Percentiles rank a stretch among this genome's conserved stretches.
phyloP scores from a whole-genome alignment of 1,140 invertebrate genomes.

The Caenorhabditis brenneri region DNA sequence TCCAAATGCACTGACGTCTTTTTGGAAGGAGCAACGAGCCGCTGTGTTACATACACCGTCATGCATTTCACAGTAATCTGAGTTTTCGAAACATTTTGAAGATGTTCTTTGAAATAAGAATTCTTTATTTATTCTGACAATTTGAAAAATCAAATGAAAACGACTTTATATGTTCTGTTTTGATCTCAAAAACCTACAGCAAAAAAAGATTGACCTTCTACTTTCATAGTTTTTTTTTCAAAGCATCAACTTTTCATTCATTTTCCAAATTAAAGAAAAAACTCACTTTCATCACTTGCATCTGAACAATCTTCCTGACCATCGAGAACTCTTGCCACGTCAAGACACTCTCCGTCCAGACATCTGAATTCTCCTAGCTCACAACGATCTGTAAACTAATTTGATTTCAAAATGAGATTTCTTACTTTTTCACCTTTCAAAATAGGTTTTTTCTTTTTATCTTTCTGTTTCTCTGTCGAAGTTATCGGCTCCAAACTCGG shows the following conservation, averaged over 20 bases:
- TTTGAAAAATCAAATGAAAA: too few species aligned
- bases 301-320: constrained; percentile 44
- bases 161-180: too few species aligned
- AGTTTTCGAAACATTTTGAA: too few species aligned
- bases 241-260: not conserved
- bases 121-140: too few species aligned
- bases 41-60: constrained; percentile 20
- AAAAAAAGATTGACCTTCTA: too few species aligned
- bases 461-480: constrained; percentile 22
- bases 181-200: too few species aligned
- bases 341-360: constrained; percentile 33
- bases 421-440: not conserved
- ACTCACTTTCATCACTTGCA: constrained; percentile 42
- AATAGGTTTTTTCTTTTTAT: not conserved
- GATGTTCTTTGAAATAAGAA: too few species aligned
- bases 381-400: not conserved
- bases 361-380: constrained; percentile 47
- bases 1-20: constrained; percentile 45
- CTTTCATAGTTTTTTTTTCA: too few species aligned
- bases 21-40: constrained; percentile 43
- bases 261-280: not conserved
- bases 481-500: not conserved
- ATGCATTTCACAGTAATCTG: constrained; percentile 45
- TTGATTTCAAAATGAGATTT: not conserved
- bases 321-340: constrained; percentile 35